Percentiles rank a stretch among this genome's conserved stretches.
Conservation (phyloP, 2,113 vertebrate genomes). For the Callionymus lyra region DNA sequence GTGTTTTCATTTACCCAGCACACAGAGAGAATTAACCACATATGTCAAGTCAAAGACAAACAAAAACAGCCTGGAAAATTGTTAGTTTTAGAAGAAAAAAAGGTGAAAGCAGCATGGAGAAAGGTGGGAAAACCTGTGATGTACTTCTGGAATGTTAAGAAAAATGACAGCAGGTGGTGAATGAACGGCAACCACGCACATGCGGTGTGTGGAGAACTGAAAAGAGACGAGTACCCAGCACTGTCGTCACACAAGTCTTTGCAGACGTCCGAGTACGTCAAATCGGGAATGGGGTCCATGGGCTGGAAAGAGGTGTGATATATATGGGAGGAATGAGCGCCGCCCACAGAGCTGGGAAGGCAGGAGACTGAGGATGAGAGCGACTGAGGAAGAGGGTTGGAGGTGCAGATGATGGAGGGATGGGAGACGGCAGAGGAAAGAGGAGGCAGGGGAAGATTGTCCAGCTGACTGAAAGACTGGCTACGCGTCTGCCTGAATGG, state of each 20-base stretch:
- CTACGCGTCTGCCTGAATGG: constrained; percentile 77
- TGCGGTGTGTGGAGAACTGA: constrained; percentile 39
- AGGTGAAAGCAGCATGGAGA: neutral
- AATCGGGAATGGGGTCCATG: constrained; percentile 84
- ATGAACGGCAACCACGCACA: constrained; percentile 31
- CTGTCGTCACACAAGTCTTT: constrained; percentile 68
- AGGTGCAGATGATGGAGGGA: constrained; percentile 59
- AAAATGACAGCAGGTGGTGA: constrained; percentile 6
- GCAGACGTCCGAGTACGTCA: constrained; percentile 76
- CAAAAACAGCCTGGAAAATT: constrained; percentile 23
- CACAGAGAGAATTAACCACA: constrained; percentile 2
- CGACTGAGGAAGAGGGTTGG: constrained; percentile 49
- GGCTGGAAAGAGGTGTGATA: constrained; percentile 85
- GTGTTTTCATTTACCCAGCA: no score
- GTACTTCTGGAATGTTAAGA: neutral
- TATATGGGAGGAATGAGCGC: constrained; percentile 67
- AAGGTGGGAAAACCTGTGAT: neutral
- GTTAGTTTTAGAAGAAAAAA: constrained; percentile 2
- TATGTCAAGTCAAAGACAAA: constrained; percentile 23
- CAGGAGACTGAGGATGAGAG: constrained; percentile 46
- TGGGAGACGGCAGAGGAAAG: constrained; percentile 64
- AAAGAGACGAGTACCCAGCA: constrained; percentile 76
- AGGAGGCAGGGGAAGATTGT: constrained; percentile 66
- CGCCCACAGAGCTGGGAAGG: constrained; percentile 25
- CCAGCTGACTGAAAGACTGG: constrained; percentile 78